Evolutionary conservation across 2,888 invertebrate species (phyloP).

Genomic region (Apotomis turbidana): DNA sequence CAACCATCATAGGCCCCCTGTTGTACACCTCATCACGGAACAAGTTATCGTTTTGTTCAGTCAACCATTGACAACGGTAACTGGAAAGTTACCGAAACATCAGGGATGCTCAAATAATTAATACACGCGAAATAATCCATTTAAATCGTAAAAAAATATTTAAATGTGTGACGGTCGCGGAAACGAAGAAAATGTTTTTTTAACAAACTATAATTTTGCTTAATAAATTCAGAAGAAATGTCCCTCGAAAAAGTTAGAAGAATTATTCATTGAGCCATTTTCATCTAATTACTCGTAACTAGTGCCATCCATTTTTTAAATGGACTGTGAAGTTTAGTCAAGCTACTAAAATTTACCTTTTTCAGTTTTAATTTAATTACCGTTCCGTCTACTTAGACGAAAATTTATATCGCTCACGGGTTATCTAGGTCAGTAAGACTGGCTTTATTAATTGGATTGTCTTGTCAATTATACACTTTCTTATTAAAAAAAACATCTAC

Average conservation of each 20-base stretch:
- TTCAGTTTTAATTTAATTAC: neutral
- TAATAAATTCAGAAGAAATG: neutral
- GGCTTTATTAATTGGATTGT: neutral
- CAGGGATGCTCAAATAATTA: too few relatives aligned
- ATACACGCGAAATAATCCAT: too few relatives aligned
- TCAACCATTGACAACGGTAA: too few relatives aligned
- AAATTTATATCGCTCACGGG: neutral
- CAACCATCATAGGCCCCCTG: too few relatives aligned
- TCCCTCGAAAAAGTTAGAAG: neutral
- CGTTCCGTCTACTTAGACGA: neutral
- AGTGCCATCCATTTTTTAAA: neutral
- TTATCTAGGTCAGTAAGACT: neutral
- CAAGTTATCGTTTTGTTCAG: too few relatives aligned
- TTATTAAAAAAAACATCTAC: too few relatives aligned
- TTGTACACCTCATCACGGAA: too few relatives aligned
- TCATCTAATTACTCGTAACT: neutral
- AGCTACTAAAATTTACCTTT: neutral
- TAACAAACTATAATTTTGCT: neutral
- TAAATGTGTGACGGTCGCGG: too few relatives aligned
- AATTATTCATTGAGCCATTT: neutral
- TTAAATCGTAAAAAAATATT: too few relatives aligned
- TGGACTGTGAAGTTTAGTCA: neutral
- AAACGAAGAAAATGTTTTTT: neutral
- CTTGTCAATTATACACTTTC: too few relatives aligned
- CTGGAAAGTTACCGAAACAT: too few relatives aligned